phyloP scores from a whole-genome alignment of 1,140 invertebrate genomes.

The Drosophila persimilis region DNA sequence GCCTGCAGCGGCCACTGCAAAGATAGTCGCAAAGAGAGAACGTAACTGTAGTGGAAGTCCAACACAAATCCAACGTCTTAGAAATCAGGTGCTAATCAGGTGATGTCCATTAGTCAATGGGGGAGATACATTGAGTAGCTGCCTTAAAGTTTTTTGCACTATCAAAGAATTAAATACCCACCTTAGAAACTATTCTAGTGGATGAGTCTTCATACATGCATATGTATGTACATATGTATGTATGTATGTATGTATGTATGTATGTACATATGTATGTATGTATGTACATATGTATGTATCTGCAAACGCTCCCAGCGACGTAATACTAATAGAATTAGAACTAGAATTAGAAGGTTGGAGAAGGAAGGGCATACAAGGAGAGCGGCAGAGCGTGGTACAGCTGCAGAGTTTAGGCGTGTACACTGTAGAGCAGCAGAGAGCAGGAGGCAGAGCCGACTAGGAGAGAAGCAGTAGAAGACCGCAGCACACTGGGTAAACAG shows the following conservation, averaged over 20 bases:
- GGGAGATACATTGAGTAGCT: constrained; percentile 24
- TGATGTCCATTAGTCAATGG: constrained; percentile 29
- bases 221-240: neutral
- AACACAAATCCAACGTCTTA: neutral
- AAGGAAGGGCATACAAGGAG: too few species aligned
- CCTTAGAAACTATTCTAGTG: constrained; percentile 7
- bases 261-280: neutral
- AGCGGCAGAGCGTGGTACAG: neutral
- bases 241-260: neutral
- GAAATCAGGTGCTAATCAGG: constrained; percentile 17
- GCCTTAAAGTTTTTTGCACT: constrained; percentile 32
- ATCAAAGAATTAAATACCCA: constrained; percentile 21
- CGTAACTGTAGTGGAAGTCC: constrained; percentile 1
- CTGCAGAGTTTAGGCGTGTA: constrained; percentile 11
- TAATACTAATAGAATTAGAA: constrained; percentile 9
- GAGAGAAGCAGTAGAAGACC: neutral
- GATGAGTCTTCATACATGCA: constrained; percentile 8
- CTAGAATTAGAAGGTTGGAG: too few species aligned
- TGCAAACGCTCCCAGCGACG: constrained; percentile 22
- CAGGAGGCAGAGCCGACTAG: neutral
- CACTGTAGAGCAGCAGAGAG: neutral
- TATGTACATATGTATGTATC: neutral
- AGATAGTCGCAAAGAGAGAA: neutral
- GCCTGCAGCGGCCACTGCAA: neutral
- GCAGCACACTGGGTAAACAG: neutral